These are phyloP conservation scores for Serranus cabrilla DNA, from an alignment of 2,797 vertebrate species.

Conservation along the genomic window DNA sequence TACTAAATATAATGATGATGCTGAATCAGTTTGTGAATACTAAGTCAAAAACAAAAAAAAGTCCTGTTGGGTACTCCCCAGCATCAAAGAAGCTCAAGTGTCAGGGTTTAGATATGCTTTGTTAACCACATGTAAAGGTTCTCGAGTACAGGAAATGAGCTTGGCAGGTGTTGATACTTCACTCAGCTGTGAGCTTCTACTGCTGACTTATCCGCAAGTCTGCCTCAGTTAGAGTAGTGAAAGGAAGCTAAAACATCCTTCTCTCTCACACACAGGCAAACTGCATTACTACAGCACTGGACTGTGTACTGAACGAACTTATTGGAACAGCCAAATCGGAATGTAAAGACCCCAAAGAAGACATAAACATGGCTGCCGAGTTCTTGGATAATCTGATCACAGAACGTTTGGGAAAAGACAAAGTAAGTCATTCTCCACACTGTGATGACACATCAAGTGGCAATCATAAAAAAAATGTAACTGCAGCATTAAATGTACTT, in stretches of 20 bases:
- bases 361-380: fast-evolving
- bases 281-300: slow-evolving; percentile 42
- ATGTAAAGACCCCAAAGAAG: fast-evolving
- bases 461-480: not conserved
- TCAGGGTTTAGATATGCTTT: slow-evolving; percentile 50
- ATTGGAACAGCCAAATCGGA: fast-evolving
- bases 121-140: slow-evolving; percentile 74
- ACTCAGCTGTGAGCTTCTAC: slow-evolving; percentile 42
- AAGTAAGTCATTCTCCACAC: slow-evolving; percentile 56
- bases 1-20: not conserved
- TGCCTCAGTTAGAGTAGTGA: slow-evolving; percentile 23
- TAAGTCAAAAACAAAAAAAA: slow-evolving; percentile 8
- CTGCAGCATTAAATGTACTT: not conserved
- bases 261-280: slow-evolving; percentile 8
- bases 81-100: slow-evolving; percentile 43
- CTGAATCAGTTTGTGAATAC: slow-evolving; percentile 5
- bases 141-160: slow-evolving; percentile 78
- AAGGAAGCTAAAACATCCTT: slow-evolving; percentile 33
- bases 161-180: slow-evolving; percentile 60
- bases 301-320: slow-evolving; percentile 32
- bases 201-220: slow-evolving; percentile 45
- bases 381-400: fast-evolving
- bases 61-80: slow-evolving; percentile 39
- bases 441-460: not conserved
- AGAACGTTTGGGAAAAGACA: fast-evolving